A percentile compares a stretch with the other conserved stretches of the same genome.
Conservation (phyloP, 2,113 vertebrate genomes). For the Hippocampus barbouri region DNA sequence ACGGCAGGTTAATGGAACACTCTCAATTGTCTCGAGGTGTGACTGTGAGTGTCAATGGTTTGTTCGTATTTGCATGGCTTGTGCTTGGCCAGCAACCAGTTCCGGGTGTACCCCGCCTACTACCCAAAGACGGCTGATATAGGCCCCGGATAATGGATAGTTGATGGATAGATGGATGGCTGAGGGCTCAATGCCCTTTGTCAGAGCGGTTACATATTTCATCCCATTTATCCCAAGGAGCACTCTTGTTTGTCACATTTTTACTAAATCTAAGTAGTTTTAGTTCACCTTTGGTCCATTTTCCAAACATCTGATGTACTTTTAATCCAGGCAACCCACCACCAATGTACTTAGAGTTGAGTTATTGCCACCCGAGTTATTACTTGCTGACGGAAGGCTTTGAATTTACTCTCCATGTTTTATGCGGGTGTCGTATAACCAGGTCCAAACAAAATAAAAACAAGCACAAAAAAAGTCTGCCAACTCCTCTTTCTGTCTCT, state of each 20-base stretch:
- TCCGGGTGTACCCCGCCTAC: too few species aligned
- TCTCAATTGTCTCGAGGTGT: too few species aligned
- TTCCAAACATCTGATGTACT: neutral
- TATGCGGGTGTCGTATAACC: neutral
- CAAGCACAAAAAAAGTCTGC: constrained; percentile 12
- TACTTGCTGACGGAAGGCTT: constrained; percentile 2
- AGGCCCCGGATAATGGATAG: too few species aligned
- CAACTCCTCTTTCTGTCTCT: neutral
- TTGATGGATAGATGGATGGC: too few species aligned
- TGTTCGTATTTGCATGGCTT: too few species aligned
- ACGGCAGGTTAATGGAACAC: too few species aligned
- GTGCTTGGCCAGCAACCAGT: too few species aligned
- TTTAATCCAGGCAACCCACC: neutral
- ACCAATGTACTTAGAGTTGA: neutral
- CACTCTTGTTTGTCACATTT: neutral
- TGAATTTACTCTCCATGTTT: constrained; percentile 12
- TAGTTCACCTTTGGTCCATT: neutral
- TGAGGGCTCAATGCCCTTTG: neutral
- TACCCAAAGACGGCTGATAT: too few species aligned
- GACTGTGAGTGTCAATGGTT: too few species aligned
- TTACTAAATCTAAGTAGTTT: neutral
- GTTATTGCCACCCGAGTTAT: neutral
- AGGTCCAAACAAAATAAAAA: constrained; percentile 6
- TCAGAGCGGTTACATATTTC: neutral
- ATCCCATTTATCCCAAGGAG: neutral